Percentiles rank a stretch among this genome's conserved stretches.
These are phyloP conservation scores for Centruroides vittatus DNA, from an alignment of 1,140 invertebrate species.

Conservation along the genomic window DNA sequence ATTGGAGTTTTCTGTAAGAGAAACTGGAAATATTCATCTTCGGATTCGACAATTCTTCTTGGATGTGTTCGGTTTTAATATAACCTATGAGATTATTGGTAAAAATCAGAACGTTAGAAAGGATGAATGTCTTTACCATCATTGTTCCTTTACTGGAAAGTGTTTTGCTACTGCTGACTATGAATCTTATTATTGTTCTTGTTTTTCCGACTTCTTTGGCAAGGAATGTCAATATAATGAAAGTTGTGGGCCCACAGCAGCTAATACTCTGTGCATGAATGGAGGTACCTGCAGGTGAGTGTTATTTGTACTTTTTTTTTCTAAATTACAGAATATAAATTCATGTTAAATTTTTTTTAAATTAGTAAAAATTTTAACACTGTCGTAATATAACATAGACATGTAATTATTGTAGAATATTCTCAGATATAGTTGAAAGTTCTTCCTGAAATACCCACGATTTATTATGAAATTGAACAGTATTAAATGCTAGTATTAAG, in stretches of 20 bases:
- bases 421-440: no score
- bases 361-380: no score
- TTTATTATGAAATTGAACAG: no score
- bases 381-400: no score
- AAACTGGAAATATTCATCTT: conserved; percentile 64
- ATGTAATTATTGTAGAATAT: no score
- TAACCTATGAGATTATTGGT: conserved; percentile 64
- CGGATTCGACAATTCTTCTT: conserved; percentile 61
- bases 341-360: no score
- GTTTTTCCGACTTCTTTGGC: conserved; percentile 29
- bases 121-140: conserved; percentile 38
- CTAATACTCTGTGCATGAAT: conserved; percentile 28
- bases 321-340: not conserved
- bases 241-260: conserved; percentile 27
- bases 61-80: conserved; percentile 80
- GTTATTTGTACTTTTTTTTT: not conserved
- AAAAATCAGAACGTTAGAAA: conserved; percentile 17
- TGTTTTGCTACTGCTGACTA: conserved; percentile 55
- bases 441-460: no score
- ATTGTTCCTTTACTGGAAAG: conserved; percentile 67
- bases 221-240: conserved; percentile 30
- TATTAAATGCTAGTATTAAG: no score
- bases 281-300: conserved; percentile 29
- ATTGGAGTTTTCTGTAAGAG: conserved; percentile 53
- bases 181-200: conserved; percentile 34